Base-by-base conservation (phyloP, 2,888 invertebrate species). In the Notocelia uddmanniana region DNA sequence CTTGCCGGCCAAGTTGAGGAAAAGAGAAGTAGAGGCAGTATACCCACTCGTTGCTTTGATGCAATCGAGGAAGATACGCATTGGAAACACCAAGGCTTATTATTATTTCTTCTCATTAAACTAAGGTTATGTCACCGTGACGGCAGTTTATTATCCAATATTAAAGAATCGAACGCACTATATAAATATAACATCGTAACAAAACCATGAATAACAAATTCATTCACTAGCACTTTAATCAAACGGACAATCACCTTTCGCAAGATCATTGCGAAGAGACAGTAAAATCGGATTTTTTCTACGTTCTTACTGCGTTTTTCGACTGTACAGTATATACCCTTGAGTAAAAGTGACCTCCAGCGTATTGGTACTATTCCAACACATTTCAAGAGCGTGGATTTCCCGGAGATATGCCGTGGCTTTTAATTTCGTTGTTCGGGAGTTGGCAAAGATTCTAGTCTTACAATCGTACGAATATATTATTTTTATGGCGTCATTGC, bases 281-380 rank as follows among this genome's bases (percentile, higher is more conserved):
- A 63, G 2, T 1, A 50, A 63, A 48, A 34, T 5, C 45, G 48
- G 18, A 19, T 15, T 3, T n/a, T 21, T 15, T n/a, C 31, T 0
- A 15, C 34, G 5, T 34, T 13, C n/a, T 50, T 50, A 52, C 19
- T 52, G 10, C 15, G 5, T 52, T 34, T 63, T 21, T 34, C 50
- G 34, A n/a, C 15, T 21, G 8, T 34, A 11, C 11, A 60, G 3
- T 60, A n/a, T 19, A 31, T 66, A 72, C 55, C 71, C 71, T 62
- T 62, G 71, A 72, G 71, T 72, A 72, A 67, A 72, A 72, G 54
- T 72, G 71, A 72, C 71, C 71, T 67, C 67, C 60, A 62, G 19
- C 19, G 34, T 34, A 13, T 72, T 72, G 71, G 67, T 67, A n/a
- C 11, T 19, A 48, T 60, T 72, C 71, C 71, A 67, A 67, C 26